Conservation (phyloP, 2,888 invertebrate genomes). For the Drymonia ruficornis region DNA sequence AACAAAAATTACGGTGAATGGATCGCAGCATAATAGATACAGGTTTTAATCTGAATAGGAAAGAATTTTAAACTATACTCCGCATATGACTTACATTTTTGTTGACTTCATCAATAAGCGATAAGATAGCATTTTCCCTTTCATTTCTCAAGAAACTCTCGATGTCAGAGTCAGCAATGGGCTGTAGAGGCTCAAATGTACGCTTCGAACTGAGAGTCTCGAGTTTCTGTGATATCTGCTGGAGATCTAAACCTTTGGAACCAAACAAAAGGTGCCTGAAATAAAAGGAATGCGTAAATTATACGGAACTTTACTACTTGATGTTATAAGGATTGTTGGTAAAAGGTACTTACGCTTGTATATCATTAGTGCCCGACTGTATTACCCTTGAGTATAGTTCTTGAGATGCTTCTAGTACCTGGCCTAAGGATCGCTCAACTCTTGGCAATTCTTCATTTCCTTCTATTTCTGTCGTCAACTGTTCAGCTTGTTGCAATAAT, state of each 20-base stretch:
- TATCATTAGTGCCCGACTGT: slow-evolving; percentile 93
- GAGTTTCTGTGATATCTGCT: slow-evolving; percentile 96
- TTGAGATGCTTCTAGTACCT: slow-evolving; percentile 96
- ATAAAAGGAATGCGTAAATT: slow-evolving; percentile 16
- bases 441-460: slow-evolving; percentile 92
- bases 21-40: no score
- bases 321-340: slow-evolving; percentile 2
- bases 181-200: slow-evolving; percentile 95
- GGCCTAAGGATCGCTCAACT: slow-evolving; percentile 95
- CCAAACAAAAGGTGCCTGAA: slow-evolving; percentile 94
- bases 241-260: slow-evolving; percentile 96
- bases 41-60: no score
- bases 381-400: slow-evolving; percentile 95
- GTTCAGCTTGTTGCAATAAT: slow-evolving; percentile 95
- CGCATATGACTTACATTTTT: slow-evolving; percentile 87
- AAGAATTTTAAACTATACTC: no score
- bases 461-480: slow-evolving; percentile 94
- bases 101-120: slow-evolving; percentile 95
- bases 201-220: slow-evolving; percentile 94
- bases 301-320: background rate
- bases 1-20: no score
- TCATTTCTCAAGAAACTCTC: slow-evolving; percentile 96
- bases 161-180: slow-evolving; percentile 95
- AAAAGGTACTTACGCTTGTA: slow-evolving; percentile 91
- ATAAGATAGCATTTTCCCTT: slow-evolving; percentile 96